Evolutionary conservation across 2,113 vertebrate species (phyloP), one percentile per base, ranked within the genome.

Genomic region (Strix uralensis): DNA sequence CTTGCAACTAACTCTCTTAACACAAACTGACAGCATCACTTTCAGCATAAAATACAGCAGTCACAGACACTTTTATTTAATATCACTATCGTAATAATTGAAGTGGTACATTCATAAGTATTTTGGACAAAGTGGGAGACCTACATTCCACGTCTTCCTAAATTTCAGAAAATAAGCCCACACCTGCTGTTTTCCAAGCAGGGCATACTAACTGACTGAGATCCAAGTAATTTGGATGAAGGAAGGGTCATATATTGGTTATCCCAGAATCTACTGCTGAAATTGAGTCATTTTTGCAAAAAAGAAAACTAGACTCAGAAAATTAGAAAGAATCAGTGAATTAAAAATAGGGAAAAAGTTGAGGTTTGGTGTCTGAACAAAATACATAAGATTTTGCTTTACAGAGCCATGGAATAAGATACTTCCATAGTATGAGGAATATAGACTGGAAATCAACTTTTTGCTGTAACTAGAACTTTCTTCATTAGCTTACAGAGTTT

Each of bases 51-150:
- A 74, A 42, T 32, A 42, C 16, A 55, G 25, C 14, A 46, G 15
- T 79, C 42, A 54, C n/a, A 30, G 5, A 3, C 42, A 63, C 27
- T 52, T 78, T 54, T 7, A 70, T 18, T 81, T 62, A 73, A 22
- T 74, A 62, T 22, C 14, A 19, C 18, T 57, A 15, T 14, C 54
- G 23, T 52, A 55, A 80, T 84, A 32, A 27, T 1, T 27, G 22
- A 46, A 88, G 11, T 1, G 54, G n/a, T 40, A 9, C n/a, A 4
- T 74, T 46, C 3, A 1, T 22, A 38, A 2, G 0, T n/a, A 52
- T 66, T 79, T 63, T 71, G 27, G 16, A 49, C 25, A 44, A 59
- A 57, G 21, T 44, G 13, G 20, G 12, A 57, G 5, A 66, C 5
- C 5, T 47, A 3, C 36, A 51, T 46, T 71, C 7, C 3, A 7